A percentile compares a stretch with the other conserved stretches of the same genome.
phyloP scores from a whole-genome alignment of 2,113 vertebrate species.

The Leptodactylus fuscus region DNA sequence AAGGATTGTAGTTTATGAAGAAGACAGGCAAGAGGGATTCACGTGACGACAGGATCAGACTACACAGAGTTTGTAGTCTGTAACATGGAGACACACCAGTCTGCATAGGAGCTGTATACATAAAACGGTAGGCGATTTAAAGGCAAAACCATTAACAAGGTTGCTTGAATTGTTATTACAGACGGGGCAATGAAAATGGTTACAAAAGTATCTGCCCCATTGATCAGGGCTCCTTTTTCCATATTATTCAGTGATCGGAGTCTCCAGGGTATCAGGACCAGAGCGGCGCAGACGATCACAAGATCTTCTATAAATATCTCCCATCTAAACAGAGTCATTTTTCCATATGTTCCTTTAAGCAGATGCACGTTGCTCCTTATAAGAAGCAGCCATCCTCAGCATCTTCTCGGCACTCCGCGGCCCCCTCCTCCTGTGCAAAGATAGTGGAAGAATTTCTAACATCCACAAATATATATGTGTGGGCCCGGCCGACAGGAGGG shows the following conservation, averaged over 20 bases:
- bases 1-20: no score
- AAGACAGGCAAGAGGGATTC: no score
- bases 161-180: background rate
- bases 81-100: background rate
- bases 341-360: conserved; percentile 11
- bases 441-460: conserved; percentile 13
- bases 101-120: no score
- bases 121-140: background rate
- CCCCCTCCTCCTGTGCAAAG: background rate
- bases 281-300: background rate
- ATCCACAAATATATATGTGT: conserved; percentile 28
- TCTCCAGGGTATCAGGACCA: background rate
- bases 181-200: background rate
- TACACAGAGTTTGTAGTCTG: background rate
- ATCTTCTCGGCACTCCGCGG: background rate
- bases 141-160: background rate
- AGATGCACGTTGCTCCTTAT: conserved; percentile 1
- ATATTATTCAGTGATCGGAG: background rate
- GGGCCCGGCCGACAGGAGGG: background rate
- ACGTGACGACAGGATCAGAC: background rate
- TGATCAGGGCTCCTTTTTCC: background rate
- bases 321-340: background rate
- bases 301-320: background rate
- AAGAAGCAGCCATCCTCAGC: background rate
- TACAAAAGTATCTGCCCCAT: background rate